A percentile compares a stretch with the other conserved stretches of the same genome.
phyloP scores from a whole-genome alignment of 1,140 invertebrate genomes.

The Drosophila virilis region DNA sequence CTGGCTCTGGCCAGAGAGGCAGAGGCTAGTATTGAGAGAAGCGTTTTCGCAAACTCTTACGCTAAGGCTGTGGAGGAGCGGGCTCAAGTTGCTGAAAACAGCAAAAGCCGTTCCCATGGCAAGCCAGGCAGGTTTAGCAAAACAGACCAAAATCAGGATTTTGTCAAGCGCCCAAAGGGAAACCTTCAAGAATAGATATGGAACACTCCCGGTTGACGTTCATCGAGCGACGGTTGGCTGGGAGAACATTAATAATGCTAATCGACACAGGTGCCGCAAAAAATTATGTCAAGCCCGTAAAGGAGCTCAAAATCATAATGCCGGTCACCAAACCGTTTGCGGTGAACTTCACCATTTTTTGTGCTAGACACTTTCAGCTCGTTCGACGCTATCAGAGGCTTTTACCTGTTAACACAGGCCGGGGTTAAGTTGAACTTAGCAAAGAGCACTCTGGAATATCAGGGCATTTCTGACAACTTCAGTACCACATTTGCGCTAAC shows the following conservation, averaged over 20 bases:
- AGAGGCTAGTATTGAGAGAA: too few species aligned
- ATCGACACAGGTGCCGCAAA: too few species aligned
- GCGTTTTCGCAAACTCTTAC: too few species aligned
- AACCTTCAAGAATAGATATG: too few species aligned
- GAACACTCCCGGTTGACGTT: too few species aligned
- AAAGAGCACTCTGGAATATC: not conserved
- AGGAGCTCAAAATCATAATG: too few species aligned
- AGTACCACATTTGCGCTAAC: not conserved
- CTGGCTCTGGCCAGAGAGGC: too few species aligned
- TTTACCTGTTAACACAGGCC: constrained; percentile 10
- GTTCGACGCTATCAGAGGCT: not conserved
- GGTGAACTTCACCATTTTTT: not conserved
- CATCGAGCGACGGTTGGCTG: too few species aligned
- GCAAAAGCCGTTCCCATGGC: constrained; percentile 12
- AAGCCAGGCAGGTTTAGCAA: constrained; percentile 12
- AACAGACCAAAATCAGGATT: not conserved
- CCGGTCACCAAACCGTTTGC: not conserved
- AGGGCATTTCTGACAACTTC: not conserved
- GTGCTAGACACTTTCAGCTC: not conserved
- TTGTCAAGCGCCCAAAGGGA: too few species aligned
- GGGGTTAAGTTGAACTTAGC: constrained; percentile 10
- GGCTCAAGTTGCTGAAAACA: not conserved
- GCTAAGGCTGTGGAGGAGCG: not conserved
- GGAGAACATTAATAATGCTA: too few species aligned
- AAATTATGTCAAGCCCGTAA: too few species aligned